Evolutionary conservation across 2,888 invertebrate species (phyloP).

Genomic region (Cartodere bifasciata): DNA sequence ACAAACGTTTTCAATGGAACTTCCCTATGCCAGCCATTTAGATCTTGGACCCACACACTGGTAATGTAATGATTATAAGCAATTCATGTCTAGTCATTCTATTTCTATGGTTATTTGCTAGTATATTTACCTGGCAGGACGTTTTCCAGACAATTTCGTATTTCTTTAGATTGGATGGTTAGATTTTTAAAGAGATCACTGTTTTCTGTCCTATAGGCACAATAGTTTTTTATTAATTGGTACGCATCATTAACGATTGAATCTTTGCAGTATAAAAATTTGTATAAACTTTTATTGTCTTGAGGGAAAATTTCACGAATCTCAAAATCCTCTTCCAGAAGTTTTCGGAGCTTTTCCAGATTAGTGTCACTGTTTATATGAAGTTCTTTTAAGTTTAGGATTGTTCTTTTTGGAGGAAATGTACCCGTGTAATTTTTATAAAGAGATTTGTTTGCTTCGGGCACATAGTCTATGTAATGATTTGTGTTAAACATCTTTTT

Average conservation of each 20-base stretch:
- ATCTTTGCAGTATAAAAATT: constrained; percentile 65
- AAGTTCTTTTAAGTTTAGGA: too few species aligned
- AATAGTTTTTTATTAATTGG: constrained; percentile 55
- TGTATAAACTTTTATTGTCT: constrained; percentile 50
- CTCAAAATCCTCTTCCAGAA: constrained; percentile 1
- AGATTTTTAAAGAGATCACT: constrained; percentile 49
- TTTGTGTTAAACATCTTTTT: too few species aligned
- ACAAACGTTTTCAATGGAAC: too few species aligned
- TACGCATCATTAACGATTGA: constrained; percentile 59
- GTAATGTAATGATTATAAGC: too few species aligned
- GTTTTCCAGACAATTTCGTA: constrained; percentile 66
- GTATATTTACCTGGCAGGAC: constrained; percentile 56
- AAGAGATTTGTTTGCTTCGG: too few species aligned
- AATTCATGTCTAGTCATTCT: too few species aligned
- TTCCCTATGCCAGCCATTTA: too few species aligned
- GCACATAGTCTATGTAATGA: too few species aligned
- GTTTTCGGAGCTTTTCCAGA: constrained; percentile 2
- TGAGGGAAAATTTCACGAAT: background rate
- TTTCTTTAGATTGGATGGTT: constrained; percentile 52
- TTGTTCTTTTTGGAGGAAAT: too few species aligned
- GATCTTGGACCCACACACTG: too few species aligned
- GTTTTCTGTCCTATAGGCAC: constrained; percentile 53
- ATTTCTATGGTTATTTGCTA: too few species aligned
- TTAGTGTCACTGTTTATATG: background rate
- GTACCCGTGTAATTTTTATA: too few species aligned